Evolutionary conservation across 2,113 vertebrate genomes (phyloP).

Genomic region (Rissa tridactyla): DNA sequence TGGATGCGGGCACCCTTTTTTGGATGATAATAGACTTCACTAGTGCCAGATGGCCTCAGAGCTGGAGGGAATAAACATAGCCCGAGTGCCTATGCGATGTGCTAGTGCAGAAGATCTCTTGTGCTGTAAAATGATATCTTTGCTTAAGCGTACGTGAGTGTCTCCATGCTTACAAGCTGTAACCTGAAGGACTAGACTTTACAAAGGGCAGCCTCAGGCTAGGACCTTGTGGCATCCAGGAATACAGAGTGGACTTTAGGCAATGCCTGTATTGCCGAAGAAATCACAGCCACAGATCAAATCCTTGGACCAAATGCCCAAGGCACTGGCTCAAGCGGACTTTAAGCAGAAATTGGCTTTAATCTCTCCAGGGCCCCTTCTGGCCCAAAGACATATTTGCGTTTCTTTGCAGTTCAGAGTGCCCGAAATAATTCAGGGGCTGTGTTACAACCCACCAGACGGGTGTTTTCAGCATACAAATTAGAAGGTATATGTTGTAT

Average conservation of each 20-base stretch:
- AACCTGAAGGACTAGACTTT: constrained; percentile 16
- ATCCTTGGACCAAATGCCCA: neutral
- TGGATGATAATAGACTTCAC: constrained; percentile 51
- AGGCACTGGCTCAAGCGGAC: neutral
- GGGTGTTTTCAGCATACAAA: neutral
- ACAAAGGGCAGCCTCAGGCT: neutral
- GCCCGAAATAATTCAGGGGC: neutral
- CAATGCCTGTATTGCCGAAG: neutral
- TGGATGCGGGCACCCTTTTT: constrained; percentile 43
- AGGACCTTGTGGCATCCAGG: neutral
- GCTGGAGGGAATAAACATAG: constrained; percentile 13
- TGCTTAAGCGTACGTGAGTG: neutral
- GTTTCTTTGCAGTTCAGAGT: neutral
- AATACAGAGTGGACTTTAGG: neutral
- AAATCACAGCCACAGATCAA: neutral
- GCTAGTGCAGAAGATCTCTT: neutral
- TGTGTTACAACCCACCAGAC: neutral
- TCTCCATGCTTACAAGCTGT: neutral
- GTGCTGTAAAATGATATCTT: neutral
- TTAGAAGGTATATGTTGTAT: neutral
- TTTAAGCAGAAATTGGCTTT: neutral
- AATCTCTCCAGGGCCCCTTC: neutral
- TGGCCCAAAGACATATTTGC: neutral
- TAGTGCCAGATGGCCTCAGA: constrained; percentile 35
- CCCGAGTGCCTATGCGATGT: neutral